These are phyloP conservation scores for Pycnonotus jocosus DNA, from an alignment of 2,113 vertebrate species.

Conservation along the genomic window DNA sequence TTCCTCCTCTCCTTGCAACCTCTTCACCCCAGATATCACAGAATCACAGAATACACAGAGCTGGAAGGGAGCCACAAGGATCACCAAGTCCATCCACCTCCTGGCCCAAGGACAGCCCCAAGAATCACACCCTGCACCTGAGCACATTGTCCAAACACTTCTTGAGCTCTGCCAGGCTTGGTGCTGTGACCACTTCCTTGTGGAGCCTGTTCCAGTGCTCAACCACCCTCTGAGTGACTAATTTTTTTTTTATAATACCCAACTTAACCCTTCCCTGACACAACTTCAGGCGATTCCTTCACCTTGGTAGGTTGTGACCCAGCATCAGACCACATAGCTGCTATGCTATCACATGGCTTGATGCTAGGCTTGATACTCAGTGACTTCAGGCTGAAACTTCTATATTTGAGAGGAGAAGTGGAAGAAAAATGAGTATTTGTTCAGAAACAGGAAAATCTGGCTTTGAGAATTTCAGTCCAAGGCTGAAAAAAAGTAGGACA, in stretches of 20 bases:
- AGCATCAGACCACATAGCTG: neutral
- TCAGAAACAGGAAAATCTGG: neutral
- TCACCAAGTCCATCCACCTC: too few species aligned
- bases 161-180: neutral
- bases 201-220: neutral
- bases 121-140: neutral
- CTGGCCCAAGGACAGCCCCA: too few species aligned
- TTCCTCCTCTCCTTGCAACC: neutral
- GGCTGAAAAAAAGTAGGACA: neutral
- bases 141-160: accelerated
- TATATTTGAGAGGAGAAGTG: neutral
- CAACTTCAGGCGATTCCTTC: neutral
- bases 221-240: accelerated
- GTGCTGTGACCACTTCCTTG: neutral
- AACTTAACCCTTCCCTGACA: too few species aligned
- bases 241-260: too few species aligned
- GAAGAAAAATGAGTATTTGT: neutral
- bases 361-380: neutral
- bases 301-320: accelerated
- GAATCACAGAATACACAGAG: neutral
- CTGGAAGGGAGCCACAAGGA: neutral
- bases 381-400: neutral
- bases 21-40: neutral
- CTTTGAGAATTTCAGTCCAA: neutral
- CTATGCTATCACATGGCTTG: neutral